phyloP scores from a whole-genome alignment of 1,140 invertebrate species.

The Rhizoglyphus robini region DNA sequence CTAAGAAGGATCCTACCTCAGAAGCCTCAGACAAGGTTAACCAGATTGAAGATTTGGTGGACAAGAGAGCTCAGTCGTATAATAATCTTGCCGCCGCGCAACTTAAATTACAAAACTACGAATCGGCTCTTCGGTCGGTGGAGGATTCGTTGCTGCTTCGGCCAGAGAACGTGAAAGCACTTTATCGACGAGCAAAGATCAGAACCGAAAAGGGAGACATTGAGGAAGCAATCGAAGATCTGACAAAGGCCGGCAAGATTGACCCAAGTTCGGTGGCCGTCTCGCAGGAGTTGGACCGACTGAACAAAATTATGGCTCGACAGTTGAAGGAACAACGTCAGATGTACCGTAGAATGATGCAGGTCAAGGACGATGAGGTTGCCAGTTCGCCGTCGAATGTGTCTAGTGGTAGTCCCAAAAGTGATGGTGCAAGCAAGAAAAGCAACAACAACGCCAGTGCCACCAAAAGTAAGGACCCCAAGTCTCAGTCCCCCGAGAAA shows the following conservation, averaged over 20 bases:
- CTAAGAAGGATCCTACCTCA: background rate
- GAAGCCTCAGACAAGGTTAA: background rate
- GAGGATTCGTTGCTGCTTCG: slow-evolving; percentile 63
- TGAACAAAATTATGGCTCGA: slow-evolving; percentile 14
- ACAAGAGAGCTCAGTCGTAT: slow-evolving; percentile 62
- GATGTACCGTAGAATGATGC: slow-evolving; percentile 26
- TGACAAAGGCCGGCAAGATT: slow-evolving; percentile 42
- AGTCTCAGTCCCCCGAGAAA: too few species aligned
- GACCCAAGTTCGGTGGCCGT: slow-evolving; percentile 32
- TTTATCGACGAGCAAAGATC: slow-evolving; percentile 72
- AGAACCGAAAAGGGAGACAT: slow-evolving; percentile 46
- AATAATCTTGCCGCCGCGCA: slow-evolving; percentile 82
- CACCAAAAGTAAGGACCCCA: too few species aligned
- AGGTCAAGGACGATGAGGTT: slow-evolving; percentile 3
- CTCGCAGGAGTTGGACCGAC: slow-evolving; percentile 20
- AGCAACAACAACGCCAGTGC: too few species aligned
- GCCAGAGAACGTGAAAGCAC: slow-evolving; percentile 71
- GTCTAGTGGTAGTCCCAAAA: too few species aligned
- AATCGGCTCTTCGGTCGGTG: slow-evolving; percentile 62
- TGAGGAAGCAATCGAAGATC: slow-evolving; percentile 42
- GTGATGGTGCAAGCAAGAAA: too few species aligned
- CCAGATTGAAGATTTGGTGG: slow-evolving; percentile 42
- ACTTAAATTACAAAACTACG: slow-evolving; percentile 62
- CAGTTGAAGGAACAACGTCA: slow-evolving; percentile 31
- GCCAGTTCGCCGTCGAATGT: too few species aligned